Conservation (phyloP, 2,888 invertebrate species). For the Siphlonurus alternatus region DNA sequence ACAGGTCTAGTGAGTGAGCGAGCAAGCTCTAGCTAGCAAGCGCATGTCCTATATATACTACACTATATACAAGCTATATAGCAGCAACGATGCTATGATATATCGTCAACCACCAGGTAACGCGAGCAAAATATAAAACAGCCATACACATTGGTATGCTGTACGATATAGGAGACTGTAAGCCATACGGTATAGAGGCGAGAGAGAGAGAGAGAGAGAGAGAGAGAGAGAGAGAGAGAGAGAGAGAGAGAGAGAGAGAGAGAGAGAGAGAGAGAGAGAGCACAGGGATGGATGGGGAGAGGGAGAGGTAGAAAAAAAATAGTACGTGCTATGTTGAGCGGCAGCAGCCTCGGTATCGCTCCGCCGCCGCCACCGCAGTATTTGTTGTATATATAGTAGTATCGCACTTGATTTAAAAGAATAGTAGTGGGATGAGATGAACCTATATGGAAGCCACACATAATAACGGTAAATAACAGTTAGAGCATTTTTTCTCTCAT, state of each 20-base stretch:
- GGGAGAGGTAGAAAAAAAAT: too few relatives aligned
- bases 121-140: background rate
- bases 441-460: background rate
- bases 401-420: background rate
- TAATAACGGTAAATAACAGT: background rate
- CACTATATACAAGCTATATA: background rate
- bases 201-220: background rate
- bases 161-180: background rate
- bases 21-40: background rate
- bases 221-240: background rate
- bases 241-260: background rate
- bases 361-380: background rate
- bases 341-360: background rate
- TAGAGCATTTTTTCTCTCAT: background rate
- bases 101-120: background rate
- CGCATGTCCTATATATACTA: too few relatives aligned
- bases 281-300: background rate
- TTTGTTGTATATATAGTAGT: background rate
- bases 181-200: background rate
- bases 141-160: conserved; percentile 2
- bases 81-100: background rate
- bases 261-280: background rate
- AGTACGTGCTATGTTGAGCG: background rate
- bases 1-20: too few relatives aligned
- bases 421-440: background rate